Evolutionary conservation across 2,113 vertebrate genomes (phyloP), one percentile per base, ranked within the genome.

Genomic region (Parotia lawesii): DNA sequence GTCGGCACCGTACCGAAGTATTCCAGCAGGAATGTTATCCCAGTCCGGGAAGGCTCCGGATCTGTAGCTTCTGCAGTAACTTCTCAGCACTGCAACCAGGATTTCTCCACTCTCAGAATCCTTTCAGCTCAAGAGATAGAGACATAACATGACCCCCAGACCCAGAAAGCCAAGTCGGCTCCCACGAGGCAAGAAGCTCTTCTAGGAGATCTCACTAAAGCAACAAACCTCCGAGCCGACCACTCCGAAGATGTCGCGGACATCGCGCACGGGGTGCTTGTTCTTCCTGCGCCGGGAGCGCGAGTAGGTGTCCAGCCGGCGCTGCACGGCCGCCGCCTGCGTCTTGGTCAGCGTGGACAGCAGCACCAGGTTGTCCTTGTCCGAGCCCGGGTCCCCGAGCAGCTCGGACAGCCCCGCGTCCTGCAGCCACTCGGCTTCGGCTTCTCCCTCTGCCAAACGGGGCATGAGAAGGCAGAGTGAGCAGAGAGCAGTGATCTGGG

Each of bases 331-430:
- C 1, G 98, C 98, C 0, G 98, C 98, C 97, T 99, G 99, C 2
- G 98, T 99, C 85, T 96, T 97, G 27, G 98, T 99, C 73, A 99
- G 97, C 13, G 98, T 99, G 80, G 98, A 99, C 76, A 99, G 97
- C 95, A 99, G 97, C 60, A 98, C 90, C 1, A 95, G 94, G 9
- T 98, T 98, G 77, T 98, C 98, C 1, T 96, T 96, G n/a, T 98
- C 98, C 0, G 96, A 96, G 9, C 81, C 93, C 5, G 84, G 70
- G 44, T 98, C 98, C 12, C 97, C 97, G 2, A 98, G 98, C n/a
- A 99, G 98, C 48, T 97, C 97, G 0, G 98, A 98, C 44, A 99
- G 97, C 23, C 99, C 98, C 1, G 98, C 97, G 6, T 98, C 99
- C 64, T 98, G 98, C 45, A 99, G 97, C 99, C 98, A 99, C 96